A percentile compares a stretch with the other conserved stretches of the same genome.
phyloP scores from a whole-genome alignment of 1,140 invertebrate species.

The Arctopsyche grandis region DNA sequence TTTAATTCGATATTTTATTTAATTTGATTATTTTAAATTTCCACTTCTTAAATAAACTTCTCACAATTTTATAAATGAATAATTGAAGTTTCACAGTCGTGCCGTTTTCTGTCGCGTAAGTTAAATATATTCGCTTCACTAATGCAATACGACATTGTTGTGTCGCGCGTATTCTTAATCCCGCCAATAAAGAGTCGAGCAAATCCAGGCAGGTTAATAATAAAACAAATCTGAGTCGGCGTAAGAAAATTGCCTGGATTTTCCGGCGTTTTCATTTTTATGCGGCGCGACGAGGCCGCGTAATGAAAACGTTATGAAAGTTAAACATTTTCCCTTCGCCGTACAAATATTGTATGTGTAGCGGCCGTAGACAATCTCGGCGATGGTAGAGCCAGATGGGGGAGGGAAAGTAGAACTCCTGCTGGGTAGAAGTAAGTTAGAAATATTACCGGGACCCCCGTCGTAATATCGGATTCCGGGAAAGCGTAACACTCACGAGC shows the following conservation, averaged over 20 bases:
- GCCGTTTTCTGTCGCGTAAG: too few relatives aligned
- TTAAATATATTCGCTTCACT: too few relatives aligned
- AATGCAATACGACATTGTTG: background rate
- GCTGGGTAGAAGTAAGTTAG: conserved; percentile 1
- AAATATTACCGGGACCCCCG: conserved; percentile 1
- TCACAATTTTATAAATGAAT: too few relatives aligned
- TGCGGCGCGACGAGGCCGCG: conserved; percentile 2
- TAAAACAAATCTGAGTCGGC: conserved; percentile 24
- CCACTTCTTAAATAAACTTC: too few relatives aligned
- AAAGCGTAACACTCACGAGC: conserved; percentile 2
- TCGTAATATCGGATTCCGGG: conserved; percentile 13
- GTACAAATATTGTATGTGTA: conserved; percentile 12
- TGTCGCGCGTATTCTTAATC: conserved; percentile 6
- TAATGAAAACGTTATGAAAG: conserved; percentile 38
- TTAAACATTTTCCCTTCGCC: conserved; percentile 29
- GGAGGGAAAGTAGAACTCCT: background rate
- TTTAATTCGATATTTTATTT: too few relatives aligned
- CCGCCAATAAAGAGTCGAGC: background rate
- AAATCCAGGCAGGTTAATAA: conserved; percentile 27
- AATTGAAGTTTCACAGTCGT: too few relatives aligned
- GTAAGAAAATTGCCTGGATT: conserved; percentile 31
- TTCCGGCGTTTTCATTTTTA: conserved; percentile 23
- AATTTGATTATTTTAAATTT: too few relatives aligned
- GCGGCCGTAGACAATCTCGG: conserved; percentile 3
- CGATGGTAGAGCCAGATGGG: too few relatives aligned